A percentile compares a stretch with the other conserved stretches of the same genome.
Conservation (phyloP, 2,113 vertebrate genomes). For the Pluvianellus socialis region DNA sequence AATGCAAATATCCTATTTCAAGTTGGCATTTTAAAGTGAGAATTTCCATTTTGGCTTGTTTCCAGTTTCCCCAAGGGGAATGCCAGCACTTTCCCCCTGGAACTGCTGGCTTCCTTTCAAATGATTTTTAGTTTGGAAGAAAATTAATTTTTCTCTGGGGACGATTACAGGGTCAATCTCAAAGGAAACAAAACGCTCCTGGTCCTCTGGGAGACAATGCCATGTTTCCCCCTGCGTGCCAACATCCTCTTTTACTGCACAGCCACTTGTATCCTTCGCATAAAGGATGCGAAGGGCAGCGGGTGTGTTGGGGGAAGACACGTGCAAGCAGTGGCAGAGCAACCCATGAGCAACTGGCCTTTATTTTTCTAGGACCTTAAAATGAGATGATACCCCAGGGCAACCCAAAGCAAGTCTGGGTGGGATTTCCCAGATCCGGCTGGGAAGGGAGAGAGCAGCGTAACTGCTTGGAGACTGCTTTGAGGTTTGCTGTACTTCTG, state of each 20-base stretch:
- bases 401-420: background rate
- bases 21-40: background rate
- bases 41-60: background rate
- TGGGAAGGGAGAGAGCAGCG: background rate
- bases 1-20: background rate
- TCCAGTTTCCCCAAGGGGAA: background rate
- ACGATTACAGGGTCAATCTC: background rate
- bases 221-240: background rate
- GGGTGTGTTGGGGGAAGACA: background rate
- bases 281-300: background rate
- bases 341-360: background rate
- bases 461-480: background rate
- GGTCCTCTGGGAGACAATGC: background rate
- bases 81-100: background rate
- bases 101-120: background rate
- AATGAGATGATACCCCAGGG: background rate
- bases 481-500: background rate
- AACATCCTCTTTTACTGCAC: background rate
- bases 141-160: conserved; percentile 8
- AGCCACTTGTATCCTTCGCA: background rate
- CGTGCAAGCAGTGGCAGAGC: background rate
- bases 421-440: background rate
- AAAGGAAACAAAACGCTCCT: background rate
- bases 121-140: background rate
- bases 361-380: background rate